Conservation (phyloP, 2,797 vertebrate genomes). For the Gambelia wislizenii region DNA sequence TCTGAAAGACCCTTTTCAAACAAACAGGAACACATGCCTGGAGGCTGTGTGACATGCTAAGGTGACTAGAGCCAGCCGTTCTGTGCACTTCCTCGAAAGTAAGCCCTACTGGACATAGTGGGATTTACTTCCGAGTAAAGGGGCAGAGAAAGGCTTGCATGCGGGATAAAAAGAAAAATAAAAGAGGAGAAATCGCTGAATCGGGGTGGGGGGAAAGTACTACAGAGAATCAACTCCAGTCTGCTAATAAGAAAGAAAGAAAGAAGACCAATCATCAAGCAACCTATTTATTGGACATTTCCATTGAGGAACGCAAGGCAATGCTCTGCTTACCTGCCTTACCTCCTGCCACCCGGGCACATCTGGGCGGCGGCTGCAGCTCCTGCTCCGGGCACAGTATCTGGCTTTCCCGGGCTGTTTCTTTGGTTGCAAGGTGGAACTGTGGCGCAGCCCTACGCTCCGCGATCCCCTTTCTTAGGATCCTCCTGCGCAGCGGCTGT, state of each 20-base stretch:
- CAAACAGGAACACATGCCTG: too few species aligned
- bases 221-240: background rate
- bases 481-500: background rate
- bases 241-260: background rate
- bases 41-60: too few species aligned
- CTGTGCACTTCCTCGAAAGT: too few species aligned
- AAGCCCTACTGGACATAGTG: too few species aligned
- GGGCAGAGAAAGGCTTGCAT: background rate
- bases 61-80: too few species aligned
- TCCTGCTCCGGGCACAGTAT: too few species aligned
- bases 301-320: too few species aligned
- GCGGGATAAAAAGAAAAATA: background rate
- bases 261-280: background rate
- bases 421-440: background rate
- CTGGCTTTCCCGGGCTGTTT: background rate
- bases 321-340: background rate
- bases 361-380: background rate
- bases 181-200: background rate
- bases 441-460: background rate
- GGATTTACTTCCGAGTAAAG: background rate
- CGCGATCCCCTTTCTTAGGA: background rate
- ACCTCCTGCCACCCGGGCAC: background rate
- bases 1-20: too few species aligned
- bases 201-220: too few species aligned
- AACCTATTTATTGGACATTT: background rate